Conservation (phyloP, 92 coral and sea anemone species). For the Montipora capitata region DNA sequence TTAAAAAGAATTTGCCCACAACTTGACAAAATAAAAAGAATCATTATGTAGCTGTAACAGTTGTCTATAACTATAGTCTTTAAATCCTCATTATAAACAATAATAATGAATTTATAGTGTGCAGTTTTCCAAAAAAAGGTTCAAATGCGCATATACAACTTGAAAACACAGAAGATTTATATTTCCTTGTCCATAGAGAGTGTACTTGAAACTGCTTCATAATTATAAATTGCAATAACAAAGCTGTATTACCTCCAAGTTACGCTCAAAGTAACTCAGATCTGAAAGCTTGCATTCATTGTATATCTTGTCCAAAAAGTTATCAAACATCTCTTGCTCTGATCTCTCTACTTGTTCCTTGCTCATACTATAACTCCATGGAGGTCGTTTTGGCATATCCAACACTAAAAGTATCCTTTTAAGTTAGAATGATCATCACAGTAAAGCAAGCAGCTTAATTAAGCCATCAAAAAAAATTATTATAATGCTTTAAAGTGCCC, state of each 20-base stretch:
- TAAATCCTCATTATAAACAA: too few relatives aligned
- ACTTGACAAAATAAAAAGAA: too few relatives aligned
- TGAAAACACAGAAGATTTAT: too few relatives aligned
- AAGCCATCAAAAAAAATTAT: not conserved
- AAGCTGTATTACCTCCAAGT: constrained; percentile 83
- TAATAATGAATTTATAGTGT: too few relatives aligned
- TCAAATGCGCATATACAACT: too few relatives aligned
- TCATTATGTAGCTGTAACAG: too few relatives aligned
- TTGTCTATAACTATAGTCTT: too few relatives aligned
- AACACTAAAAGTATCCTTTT: constrained; percentile 58
- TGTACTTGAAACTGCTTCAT: not conserved
- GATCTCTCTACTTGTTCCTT: constrained; percentile 90
- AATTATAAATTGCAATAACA: not conserved
- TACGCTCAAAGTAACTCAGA: constrained; percentile 96
- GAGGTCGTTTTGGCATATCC: constrained; percentile 96
- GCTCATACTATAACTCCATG: constrained; percentile 92
- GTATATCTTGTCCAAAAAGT: constrained; percentile 83
- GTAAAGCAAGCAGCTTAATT: not conserved
- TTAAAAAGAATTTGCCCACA: too few relatives aligned
- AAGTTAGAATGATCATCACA: not conserved
- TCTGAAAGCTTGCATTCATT: constrained; percentile 73
- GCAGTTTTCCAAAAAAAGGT: too few relatives aligned
- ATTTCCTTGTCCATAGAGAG: not conserved
- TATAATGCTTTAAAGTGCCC: too few relatives aligned
- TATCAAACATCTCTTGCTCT: constrained; percentile 85